These are phyloP conservation scores for Torymus tubicola DNA, from an alignment of 2,888 invertebrate genomes.

Conservation along the genomic window DNA sequence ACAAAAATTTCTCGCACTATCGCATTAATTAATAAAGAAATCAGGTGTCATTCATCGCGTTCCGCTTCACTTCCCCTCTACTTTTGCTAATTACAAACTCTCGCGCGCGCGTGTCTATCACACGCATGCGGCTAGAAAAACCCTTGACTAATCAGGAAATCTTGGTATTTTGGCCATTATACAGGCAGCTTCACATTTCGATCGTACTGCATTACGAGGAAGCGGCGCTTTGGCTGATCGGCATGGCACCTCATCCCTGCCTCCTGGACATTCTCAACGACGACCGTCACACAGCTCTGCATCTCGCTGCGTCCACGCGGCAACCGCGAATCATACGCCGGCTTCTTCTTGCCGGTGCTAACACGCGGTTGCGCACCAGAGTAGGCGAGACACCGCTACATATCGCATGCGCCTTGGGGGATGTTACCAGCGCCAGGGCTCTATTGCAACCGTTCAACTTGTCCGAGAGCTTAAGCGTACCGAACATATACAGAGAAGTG, in stretches of 20 bases:
- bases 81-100: not conserved
- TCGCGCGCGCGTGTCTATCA: too few relatives aligned
- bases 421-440: constrained; percentile 84
- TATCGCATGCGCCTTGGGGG: constrained; percentile 85
- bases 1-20: too few relatives aligned
- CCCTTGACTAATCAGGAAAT: too few relatives aligned
- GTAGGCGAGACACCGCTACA: constrained; percentile 92
- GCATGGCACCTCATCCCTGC: constrained; percentile 86
- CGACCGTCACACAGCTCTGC: constrained; percentile 88
- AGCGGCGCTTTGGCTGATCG: constrained; percentile 85
- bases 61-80: not conserved
- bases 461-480: constrained; percentile 73
- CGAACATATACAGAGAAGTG: not conserved
- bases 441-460: constrained; percentile 83
- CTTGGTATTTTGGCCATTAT: not conserved
- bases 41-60: too few relatives aligned
- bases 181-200: constrained; percentile 90
- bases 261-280: constrained; percentile 89
- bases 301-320: constrained; percentile 84
- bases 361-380: constrained; percentile 78
- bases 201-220: constrained; percentile 86
- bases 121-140: too few relatives aligned
- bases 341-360: constrained; percentile 88
- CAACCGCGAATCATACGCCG: constrained; percentile 83
- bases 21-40: too few relatives aligned